phyloP scores from a whole-genome alignment of 2,797 vertebrate species.

The Tiaroga cobitis region DNA sequence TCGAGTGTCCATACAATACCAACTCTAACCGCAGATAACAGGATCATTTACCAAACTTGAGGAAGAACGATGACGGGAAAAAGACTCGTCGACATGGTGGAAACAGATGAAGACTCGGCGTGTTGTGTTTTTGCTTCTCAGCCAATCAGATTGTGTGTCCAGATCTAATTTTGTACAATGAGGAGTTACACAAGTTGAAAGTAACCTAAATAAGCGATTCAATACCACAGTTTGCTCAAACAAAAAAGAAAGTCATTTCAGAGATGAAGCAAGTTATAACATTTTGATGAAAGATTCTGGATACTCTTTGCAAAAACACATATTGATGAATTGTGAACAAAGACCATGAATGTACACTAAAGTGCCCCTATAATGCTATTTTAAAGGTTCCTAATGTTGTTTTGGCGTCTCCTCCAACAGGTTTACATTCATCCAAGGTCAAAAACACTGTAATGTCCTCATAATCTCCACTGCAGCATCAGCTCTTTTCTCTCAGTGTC shows the following conservation, averaged over 20 bases:
- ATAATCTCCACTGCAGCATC: too few species aligned
- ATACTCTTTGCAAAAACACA: not conserved
- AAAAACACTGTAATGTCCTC: too few species aligned
- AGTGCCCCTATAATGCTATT: not conserved
- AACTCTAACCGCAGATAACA: conserved; percentile 42
- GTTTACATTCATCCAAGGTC: too few species aligned
- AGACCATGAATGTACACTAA: not conserved
- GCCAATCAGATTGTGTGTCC: not conserved
- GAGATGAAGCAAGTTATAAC: not conserved
- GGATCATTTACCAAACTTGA: conserved; percentile 45
- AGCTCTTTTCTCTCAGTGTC: too few species aligned
- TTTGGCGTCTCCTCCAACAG: too few species aligned
- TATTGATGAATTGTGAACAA: not conserved
- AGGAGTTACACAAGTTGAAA: too few species aligned
- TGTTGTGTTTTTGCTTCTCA: not conserved
- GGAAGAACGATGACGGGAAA: conserved; percentile 40
- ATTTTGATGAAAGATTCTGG: not conserved
- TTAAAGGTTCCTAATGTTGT: not conserved
- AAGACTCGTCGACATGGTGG: not conserved
- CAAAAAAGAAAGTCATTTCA: not conserved
- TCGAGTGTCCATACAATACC: conserved; percentile 28
- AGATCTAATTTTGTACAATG: not conserved
- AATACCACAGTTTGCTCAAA: not conserved
- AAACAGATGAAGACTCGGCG: not conserved
- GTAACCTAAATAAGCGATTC: not conserved